Conservation (phyloP, 2,797 vertebrate genomes). For the Trachurus trachurus region DNA sequence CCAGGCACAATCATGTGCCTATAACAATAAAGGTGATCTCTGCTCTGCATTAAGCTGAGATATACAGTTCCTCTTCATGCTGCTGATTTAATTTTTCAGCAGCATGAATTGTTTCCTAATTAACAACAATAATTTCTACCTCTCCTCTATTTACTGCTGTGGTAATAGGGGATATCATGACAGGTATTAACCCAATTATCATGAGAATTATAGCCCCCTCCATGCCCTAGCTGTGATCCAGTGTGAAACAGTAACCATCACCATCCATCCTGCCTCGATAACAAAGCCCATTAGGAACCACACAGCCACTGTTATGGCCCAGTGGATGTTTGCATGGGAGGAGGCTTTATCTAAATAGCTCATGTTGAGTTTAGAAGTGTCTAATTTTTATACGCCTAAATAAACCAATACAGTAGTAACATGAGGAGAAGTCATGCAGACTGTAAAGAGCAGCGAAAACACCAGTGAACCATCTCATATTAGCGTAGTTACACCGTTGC, state of each 20-base stretch:
- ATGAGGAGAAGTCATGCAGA: conserved; percentile 1
- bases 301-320: conserved; percentile 47
- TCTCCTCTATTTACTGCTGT: conserved; percentile 70
- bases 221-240: conserved; percentile 60
- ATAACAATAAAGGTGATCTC: conserved; percentile 69
- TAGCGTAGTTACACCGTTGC: background rate
- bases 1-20: conserved; percentile 30
- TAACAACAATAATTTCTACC: conserved; percentile 68
- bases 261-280: conserved; percentile 68
- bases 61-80: conserved; percentile 62
- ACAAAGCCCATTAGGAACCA: conserved; percentile 69
- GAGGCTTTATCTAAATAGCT: conserved; percentile 60
- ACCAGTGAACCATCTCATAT: background rate
- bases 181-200: conserved; percentile 82
- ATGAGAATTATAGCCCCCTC: conserved; percentile 70
- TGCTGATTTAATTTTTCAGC: conserved; percentile 53
- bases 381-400: conserved; percentile 38
- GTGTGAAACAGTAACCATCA: conserved; percentile 66
- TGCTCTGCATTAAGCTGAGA: conserved; percentile 61
- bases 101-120: conserved; percentile 58
- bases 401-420: conserved; percentile 22
- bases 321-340: conserved; percentile 55
- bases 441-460: background rate
- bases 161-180: conserved; percentile 78
- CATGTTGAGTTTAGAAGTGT: conserved; percentile 42